These are phyloP conservation scores for Rhabdornis inornatus DNA, from an alignment of 2,113 vertebrate species.

Conservation along the genomic window DNA sequence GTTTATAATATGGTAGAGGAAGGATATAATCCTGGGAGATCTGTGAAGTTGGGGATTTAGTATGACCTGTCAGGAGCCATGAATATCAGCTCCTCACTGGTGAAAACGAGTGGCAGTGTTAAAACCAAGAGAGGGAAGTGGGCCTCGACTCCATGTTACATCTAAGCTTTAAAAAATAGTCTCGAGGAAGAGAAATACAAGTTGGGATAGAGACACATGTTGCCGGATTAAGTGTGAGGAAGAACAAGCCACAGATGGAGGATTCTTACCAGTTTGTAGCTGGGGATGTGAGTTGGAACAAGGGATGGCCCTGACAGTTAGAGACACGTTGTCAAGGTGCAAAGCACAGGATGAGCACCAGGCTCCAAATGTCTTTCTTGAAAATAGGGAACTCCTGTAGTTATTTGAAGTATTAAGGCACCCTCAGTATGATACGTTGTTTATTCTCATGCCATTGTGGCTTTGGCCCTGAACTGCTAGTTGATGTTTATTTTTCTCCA, in stretches of 20 bases:
- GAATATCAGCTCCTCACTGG: neutral
- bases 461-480: neutral
- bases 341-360: neutral
- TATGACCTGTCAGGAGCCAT: neutral
- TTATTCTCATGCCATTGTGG: rapidly evolving
- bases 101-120: neutral
- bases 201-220: neutral
- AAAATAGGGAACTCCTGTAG: neutral
- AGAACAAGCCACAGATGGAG: neutral
- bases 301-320: rapidly evolving
- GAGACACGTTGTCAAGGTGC: rapidly evolving
- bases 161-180: neutral
- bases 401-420: neutral
- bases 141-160: neutral
- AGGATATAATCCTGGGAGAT: neutral
- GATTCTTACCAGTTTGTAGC: rapidly evolving
- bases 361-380: neutral
- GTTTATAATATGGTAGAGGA: neutral
- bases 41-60: neutral
- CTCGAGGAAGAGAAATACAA: neutral
- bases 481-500: neutral
- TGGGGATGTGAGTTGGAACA: neutral
- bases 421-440: neutral
- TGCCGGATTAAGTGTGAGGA: neutral
- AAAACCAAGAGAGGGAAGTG: neutral